Percentiles rank a stretch among this genome's conserved stretches.
These are phyloP conservation scores for Murina feae DNA, from an alignment of 2,113 vertebrate genomes.

Conservation along the genomic window DNA sequence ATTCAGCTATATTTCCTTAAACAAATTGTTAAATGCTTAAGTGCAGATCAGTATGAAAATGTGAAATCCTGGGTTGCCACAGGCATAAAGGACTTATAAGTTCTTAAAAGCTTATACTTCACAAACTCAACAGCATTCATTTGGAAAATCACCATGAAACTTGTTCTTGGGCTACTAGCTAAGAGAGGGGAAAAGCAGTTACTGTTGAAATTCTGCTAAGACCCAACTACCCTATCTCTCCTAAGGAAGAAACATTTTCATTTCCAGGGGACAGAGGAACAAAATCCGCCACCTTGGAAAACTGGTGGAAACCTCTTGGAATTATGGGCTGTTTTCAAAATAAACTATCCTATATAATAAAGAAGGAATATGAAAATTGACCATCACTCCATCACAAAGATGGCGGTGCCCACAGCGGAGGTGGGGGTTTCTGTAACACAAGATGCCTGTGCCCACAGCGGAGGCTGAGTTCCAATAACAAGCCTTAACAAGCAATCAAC, in stretches of 20 bases:
- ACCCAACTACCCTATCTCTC: background rate
- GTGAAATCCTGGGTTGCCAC: background rate
- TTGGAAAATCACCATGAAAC: background rate
- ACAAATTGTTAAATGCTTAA: background rate
- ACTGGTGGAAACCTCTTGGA: background rate
- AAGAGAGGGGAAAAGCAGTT: background rate
- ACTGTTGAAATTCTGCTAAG: background rate
- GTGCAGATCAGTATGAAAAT: background rate
- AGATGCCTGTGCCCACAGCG: too few species aligned
- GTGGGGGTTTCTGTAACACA: too few species aligned
- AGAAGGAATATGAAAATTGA: too few species aligned
- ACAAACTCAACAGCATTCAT: background rate
- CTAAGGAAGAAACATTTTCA: too few species aligned
- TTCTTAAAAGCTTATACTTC: background rate
- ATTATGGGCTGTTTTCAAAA: background rate
- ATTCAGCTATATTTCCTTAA: background rate
- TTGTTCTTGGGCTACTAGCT: background rate
- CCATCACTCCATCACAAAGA: too few species aligned
- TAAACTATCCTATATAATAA: background rate
- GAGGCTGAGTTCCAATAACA: too few species aligned
- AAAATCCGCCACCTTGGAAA: background rate
- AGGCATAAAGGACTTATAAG: background rate
- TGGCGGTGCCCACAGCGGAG: too few species aligned
- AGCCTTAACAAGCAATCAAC: too few species aligned
- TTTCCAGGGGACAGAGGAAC: too few species aligned